Percentiles rank a stretch among this genome's conserved stretches.
phyloP scores from a whole-genome alignment of 1,140 invertebrate genomes.

The Heliconius congener region DNA sequence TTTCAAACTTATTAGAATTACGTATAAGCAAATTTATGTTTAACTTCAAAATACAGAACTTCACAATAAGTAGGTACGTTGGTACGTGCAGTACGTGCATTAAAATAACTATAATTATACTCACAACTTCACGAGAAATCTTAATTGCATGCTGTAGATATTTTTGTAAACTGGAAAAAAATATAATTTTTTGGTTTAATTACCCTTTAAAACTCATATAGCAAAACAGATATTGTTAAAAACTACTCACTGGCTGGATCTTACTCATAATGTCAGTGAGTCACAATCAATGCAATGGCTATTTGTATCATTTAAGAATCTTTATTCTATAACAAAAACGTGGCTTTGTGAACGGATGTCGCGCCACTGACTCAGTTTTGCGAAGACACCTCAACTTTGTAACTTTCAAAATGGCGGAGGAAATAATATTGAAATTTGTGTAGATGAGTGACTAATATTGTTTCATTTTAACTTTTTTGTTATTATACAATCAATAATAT shows the following conservation, averaged over 20 bases:
- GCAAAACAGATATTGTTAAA: conserved; percentile 16
- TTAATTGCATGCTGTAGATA: conserved; percentile 39
- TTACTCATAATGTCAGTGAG: conserved; percentile 43
- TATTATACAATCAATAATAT: background rate
- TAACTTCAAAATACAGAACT: too few relatives aligned
- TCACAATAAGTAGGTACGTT: background rate
- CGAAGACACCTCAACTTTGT: conserved; percentile 29
- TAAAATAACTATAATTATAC: conserved; percentile 29
- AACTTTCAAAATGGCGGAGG: conserved; percentile 51
- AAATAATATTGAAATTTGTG: conserved; percentile 26
- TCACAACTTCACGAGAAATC: conserved; percentile 42
- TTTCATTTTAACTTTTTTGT: background rate
- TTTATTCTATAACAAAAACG: conserved; percentile 39
- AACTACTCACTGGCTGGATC: conserved; percentile 35
- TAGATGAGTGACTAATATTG: background rate
- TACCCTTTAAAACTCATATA: background rate
- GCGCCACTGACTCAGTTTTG: conserved; percentile 49
- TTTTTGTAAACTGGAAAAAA: conserved; percentile 13
- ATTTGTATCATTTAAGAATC: conserved; percentile 40
- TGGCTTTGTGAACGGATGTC: conserved; percentile 45
- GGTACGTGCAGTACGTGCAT: background rate
- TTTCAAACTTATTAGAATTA: background rate
- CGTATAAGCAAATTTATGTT: background rate
- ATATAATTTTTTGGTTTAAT: background rate
- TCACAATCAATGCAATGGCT: conserved; percentile 36